Evolutionary conservation across 1,140 invertebrate genomes (phyloP).

Genomic region (Lepidotrigona ventralis): DNA sequence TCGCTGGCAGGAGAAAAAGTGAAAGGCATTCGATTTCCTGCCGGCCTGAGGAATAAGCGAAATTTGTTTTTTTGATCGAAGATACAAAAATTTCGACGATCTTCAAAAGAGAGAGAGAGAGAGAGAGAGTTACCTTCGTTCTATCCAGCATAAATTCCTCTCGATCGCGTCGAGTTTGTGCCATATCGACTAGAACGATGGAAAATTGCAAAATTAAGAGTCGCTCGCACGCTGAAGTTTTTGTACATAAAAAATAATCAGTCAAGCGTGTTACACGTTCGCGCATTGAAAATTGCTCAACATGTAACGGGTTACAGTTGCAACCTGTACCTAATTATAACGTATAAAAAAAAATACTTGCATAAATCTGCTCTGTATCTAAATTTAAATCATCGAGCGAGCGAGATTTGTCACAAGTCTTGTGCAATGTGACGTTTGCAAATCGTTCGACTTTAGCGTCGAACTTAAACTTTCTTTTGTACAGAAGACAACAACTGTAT

Average conservation of each 20-base stretch:
- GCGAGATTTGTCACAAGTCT: no score
- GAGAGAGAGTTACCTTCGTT: no score
- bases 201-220: neutral
- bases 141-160: neutral
- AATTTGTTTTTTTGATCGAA: constrained; percentile 22
- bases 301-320: neutral
- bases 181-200: neutral
- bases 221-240: neutral
- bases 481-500: no score
- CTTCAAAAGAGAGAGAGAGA: no score
- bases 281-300: neutral
- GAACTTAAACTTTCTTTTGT: neutral
- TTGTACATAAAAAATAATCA: neutral
- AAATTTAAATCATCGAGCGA: neutral
- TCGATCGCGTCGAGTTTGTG: neutral
- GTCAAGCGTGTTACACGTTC: neutral
- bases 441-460: neutral
- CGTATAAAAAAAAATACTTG: no score
- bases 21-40: constrained; percentile 22
- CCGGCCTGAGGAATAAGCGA: neutral
- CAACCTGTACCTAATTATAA: neutral
- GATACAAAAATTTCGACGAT: neutral
- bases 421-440: neutral
- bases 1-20: constrained; percentile 27
- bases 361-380: neutral